Evolutionary conservation across 1,140 invertebrate genomes (phyloP).

Genomic region (Panulirus ornatus): DNA sequence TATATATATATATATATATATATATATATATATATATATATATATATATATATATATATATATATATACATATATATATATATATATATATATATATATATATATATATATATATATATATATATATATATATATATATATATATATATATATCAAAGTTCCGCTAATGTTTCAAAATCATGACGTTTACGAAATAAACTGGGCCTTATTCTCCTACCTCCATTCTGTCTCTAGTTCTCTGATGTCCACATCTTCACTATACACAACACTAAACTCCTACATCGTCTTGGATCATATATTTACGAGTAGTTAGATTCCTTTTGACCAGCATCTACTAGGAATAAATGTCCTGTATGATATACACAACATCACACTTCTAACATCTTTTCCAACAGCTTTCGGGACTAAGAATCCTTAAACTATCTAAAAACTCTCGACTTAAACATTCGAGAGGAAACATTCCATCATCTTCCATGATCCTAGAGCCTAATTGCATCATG

Average conservation of each 20-base stretch:
- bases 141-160: neutral
- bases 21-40: neutral
- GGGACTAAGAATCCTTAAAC: too few species aligned
- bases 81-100: conserved; percentile 26
- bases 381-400: too few species aligned
- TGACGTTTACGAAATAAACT: neutral
- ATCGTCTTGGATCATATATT: neutral
- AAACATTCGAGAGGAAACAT: too few species aligned
- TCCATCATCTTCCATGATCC: too few species aligned
- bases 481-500: too few species aligned
- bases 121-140: neutral
- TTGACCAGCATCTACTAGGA: neutral
- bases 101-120: conserved; percentile 21
- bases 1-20: neutral
- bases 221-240: too few species aligned
- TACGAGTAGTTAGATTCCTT: neutral
- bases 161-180: neutral
- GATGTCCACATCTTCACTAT: too few species aligned
- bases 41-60: conserved; percentile 5
- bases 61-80: neutral
- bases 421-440: too few species aligned
- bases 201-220: neutral
- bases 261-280: too few species aligned
- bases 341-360: too few species aligned
- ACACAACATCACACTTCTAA: too few species aligned